Evolutionary conservation across 1,140 invertebrate species (phyloP).

Genomic region (Papilio machaon): DNA sequence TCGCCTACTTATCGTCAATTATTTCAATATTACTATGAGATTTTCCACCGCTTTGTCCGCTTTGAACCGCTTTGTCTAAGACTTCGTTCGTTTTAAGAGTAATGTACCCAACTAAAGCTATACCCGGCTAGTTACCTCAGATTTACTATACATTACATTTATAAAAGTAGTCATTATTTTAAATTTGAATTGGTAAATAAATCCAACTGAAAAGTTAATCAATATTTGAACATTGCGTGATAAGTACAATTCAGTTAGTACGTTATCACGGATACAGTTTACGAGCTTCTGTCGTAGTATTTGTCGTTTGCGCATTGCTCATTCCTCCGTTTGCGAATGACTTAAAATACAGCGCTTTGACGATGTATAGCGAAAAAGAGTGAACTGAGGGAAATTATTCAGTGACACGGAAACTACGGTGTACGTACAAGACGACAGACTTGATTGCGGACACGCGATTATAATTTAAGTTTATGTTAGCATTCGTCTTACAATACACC

Average conservation of each 20-base stretch:
- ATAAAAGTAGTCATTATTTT: no score
- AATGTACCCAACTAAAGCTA: no score
- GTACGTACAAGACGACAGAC: conserved; percentile 40
- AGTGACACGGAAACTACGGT: conserved; percentile 52
- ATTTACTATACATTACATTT: no score
- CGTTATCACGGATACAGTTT: not conserved
- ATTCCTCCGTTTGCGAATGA: conserved; percentile 22
- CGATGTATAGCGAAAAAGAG: conserved; percentile 32
- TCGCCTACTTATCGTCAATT: no score
- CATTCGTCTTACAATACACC: conserved; percentile 27
- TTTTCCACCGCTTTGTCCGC: no score
- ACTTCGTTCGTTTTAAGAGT: no score
- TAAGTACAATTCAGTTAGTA: conserved; percentile 1
- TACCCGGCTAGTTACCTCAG: no score
- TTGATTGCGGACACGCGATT: conserved; percentile 47
- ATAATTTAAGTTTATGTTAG: conserved; percentile 43
- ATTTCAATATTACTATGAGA: no score
- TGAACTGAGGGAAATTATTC: conserved; percentile 51
- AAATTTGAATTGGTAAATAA: not conserved
- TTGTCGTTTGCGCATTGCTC: conserved; percentile 31
- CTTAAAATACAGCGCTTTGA: conserved; percentile 27
- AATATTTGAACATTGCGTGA: not conserved
- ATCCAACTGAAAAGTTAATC: not conserved
- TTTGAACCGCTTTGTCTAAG: no score
- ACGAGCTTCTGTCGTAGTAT: conserved; percentile 12